Evolutionary conservation across 2,888 invertebrate genomes (phyloP).

Genomic region (Epinotia nisella): DNA sequence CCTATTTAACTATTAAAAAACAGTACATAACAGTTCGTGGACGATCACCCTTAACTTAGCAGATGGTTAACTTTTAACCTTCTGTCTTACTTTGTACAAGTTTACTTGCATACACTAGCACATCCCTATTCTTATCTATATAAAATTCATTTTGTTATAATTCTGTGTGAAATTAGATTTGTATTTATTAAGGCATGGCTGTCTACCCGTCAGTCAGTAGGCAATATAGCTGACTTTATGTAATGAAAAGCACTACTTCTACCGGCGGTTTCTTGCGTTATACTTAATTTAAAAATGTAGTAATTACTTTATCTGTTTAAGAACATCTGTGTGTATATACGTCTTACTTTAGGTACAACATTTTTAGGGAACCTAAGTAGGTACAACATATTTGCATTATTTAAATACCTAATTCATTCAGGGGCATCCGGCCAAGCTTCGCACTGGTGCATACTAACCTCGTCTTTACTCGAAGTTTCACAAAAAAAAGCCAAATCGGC

Average conservation of each 20-base stretch:
- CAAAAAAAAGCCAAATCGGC: no score
- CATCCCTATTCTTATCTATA: constrained; percentile 5
- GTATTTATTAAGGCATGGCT: constrained; percentile 48
- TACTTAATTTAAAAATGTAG: background rate
- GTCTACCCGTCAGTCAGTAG: constrained; percentile 66
- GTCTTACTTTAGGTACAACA: no score
- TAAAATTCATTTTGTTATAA: constrained; percentile 31
- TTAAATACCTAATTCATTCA: no score
- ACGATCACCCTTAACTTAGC: constrained; percentile 50
- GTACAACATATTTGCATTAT: no score
- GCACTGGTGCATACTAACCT: no score
- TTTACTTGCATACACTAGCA: constrained; percentile 5
- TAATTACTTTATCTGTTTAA: no score
- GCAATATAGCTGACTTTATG: constrained; percentile 56
- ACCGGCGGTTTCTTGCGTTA: background rate
- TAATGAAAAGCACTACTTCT: constrained; percentile 65
- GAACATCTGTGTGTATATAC: no score
- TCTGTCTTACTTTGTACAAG: constrained; percentile 47
- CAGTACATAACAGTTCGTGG: constrained; percentile 9
- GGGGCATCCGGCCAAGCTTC: no score
- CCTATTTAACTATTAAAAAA: background rate
- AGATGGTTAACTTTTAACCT: constrained; percentile 70
- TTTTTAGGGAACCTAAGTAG: no score
- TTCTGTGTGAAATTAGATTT: constrained; percentile 6
- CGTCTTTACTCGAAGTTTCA: no score